These are phyloP conservation scores for Otis tarda DNA, from an alignment of 2,113 vertebrate genomes.

Conservation along the genomic window DNA sequence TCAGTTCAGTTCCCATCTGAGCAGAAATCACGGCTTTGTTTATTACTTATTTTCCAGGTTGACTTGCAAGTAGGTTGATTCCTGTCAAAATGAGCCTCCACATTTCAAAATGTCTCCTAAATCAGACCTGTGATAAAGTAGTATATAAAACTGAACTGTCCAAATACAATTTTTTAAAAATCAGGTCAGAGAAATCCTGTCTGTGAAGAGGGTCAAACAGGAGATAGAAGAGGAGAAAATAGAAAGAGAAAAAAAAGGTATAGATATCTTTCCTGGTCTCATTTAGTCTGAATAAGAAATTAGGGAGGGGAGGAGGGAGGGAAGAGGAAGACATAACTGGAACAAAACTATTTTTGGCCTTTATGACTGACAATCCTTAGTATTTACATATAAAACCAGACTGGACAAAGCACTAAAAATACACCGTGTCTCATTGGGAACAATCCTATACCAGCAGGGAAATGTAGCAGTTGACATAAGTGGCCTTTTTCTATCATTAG, in stretches of 20 bases:
- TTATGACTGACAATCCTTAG: constrained; percentile 23
- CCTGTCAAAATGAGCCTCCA: neutral
- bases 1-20: neutral
- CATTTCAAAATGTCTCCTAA: neutral
- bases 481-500: constrained; percentile 62
- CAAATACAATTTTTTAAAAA: constrained; percentile 16
- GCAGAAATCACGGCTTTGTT: neutral
- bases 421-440: neutral
- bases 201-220: constrained; percentile 9
- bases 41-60: neutral
- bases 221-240: neutral
- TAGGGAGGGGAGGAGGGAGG: neutral
- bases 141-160: neutral
- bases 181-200: constrained; percentile 37
- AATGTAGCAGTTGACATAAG: constrained; percentile 48
- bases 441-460: constrained; percentile 30
- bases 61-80: neutral
- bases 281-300: constrained; percentile 48
- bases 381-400: constrained; percentile 62
- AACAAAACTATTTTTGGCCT: constrained; percentile 44
- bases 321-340: constrained; percentile 12
- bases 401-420: constrained; percentile 58
- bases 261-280: constrained; percentile 25
- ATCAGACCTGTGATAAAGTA: neutral
- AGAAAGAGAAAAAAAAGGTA: neutral